Evolutionary conservation across 1,140 invertebrate genomes (phyloP).

Genomic region (Eupristina koningsbergeri): DNA sequence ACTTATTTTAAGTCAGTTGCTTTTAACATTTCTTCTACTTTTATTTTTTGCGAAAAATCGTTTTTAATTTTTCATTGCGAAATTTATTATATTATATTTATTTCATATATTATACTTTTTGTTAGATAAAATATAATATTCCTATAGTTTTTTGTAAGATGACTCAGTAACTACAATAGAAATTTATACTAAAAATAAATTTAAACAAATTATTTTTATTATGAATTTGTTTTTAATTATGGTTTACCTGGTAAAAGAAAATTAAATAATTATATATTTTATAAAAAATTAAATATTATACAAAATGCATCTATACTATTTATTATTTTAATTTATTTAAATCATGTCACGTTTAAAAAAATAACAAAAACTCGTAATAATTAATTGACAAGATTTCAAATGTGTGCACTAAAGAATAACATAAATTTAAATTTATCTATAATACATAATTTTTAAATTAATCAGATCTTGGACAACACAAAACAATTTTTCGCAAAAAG

Average conservation of each 20-base stretch:
- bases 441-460: not conserved
- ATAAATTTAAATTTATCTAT: not conserved
- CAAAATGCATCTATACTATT: too few relatives aligned
- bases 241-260: too few relatives aligned
- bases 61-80: not conserved
- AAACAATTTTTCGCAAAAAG: constrained; percentile 12
- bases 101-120: not conserved
- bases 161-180: too few relatives aligned
- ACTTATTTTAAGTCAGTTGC: not conserved
- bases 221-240: too few relatives aligned
- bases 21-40: not conserved
- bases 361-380: not conserved
- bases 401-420: not conserved
- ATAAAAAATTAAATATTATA: too few relatives aligned
- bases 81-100: not conserved
- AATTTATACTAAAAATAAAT: too few relatives aligned
- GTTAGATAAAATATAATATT: too few relatives aligned
- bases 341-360: not conserved
- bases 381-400: not conserved
- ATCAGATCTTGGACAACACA: not conserved
- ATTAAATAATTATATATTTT: too few relatives aligned
- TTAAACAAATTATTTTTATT: too few relatives aligned
- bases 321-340: too few relatives aligned
- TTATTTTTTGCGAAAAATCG: not conserved
- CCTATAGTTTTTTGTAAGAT: too few relatives aligned